These are phyloP conservation scores for Coreius guichenoti DNA, from an alignment of 2,797 vertebrate genomes.

Conservation along the genomic window DNA sequence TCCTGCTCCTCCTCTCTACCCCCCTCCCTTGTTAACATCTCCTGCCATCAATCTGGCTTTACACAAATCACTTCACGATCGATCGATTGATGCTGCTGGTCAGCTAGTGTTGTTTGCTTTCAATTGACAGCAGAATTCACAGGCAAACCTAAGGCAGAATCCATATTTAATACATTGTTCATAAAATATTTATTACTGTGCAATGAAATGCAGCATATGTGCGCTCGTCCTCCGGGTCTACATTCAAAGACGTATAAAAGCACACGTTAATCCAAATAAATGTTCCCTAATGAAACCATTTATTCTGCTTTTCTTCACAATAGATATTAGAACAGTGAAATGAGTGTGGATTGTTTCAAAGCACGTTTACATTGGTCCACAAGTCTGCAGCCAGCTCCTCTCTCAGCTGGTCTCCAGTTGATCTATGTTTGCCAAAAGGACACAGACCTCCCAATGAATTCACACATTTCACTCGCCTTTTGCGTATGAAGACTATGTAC, in stretches of 20 bases:
- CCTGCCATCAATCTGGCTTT: slow-evolving; percentile 47
- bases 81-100: slow-evolving; percentile 44
- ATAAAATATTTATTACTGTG: slow-evolving; percentile 29
- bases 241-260: background rate
- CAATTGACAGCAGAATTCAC: background rate
- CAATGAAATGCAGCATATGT: background rate
- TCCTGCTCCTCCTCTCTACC: background rate
- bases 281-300: background rate
- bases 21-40: slow-evolving; percentile 26
- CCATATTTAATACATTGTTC: slow-evolving; percentile 3
- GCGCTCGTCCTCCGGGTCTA: background rate
- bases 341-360: background rate
- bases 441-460: slow-evolving; percentile 43
- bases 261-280: slow-evolving; percentile 1
- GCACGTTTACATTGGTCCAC: background rate
- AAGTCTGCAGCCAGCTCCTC: slow-evolving; percentile 21
- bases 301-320: slow-evolving; percentile 17
- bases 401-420: slow-evolving; percentile 45
- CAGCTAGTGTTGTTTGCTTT: slow-evolving; percentile 39
- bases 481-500: background rate
- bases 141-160: slow-evolving; percentile 19
- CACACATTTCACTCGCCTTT: slow-evolving; percentile 27
- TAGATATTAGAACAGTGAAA: background rate
- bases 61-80: slow-evolving; percentile 50
- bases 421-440: slow-evolving; percentile 43